Base-by-base conservation (phyloP, 2,888 invertebrate species). In the Heliconius erato region DNA sequence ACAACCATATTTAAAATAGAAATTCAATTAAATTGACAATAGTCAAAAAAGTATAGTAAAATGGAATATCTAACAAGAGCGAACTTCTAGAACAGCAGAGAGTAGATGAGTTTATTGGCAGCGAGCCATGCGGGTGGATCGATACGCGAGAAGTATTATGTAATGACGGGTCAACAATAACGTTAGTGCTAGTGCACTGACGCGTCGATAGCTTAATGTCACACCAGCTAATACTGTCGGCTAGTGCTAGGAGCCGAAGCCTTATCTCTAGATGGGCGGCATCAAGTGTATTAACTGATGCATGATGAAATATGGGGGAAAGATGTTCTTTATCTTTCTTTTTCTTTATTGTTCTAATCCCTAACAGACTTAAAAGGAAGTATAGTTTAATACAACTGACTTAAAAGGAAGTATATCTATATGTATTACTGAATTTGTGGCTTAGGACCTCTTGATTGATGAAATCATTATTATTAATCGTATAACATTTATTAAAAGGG, bases 111-210 rank as follows among this genome's bases (percentile, higher is more conserved):
- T 91, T 93, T 91, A 92, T 92, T 95, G 95, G 95, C 95, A 91
- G 89, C 84, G 91, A 91, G 95, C 95, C 95, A 95, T 92, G 89
- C 89, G 90, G 89, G 87, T 87, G 87, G 94, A 93, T 95, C 95
- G 94, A 95, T 95, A 93, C 89, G 88, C 88, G 88, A 88, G 89
- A 88, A 85, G 89, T 87, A 89, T 95, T 94, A 94, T 91, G 92
- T 94, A 95, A 95, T 84, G 84, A 85, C 86, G 88, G 88, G 90
- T 90, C 90, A 91, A 91, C 90, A 91, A 90, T 91, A 90, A 91
- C 89, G 84, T 83, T 80, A 84, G 85, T 87, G 84, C 83, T 80
- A 84, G 85, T 87, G 84, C 83, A 84, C 79, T 84, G 84, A 83
- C 77, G 82, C 81, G 71, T 78, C 83, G 81, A 84, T 83, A 80